Conservation (phyloP, 2,797 vertebrate genomes). For the Eidolon dupreanum region DNA sequence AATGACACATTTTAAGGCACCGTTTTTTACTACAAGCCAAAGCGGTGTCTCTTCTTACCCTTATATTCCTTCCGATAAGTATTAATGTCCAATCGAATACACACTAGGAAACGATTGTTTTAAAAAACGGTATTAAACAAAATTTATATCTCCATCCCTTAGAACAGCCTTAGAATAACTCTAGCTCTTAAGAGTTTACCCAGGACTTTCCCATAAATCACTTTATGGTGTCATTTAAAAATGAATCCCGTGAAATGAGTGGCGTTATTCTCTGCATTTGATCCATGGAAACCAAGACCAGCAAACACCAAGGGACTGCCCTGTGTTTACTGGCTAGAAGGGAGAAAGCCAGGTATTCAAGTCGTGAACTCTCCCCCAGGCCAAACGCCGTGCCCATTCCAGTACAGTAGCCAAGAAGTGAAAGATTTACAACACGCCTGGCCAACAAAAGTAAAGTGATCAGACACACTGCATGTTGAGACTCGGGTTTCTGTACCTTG, state of each 20-base stretch:
- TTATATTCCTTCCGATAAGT: neutral
- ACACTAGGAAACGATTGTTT: neutral
- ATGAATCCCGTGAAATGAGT: neutral
- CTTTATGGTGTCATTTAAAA: neutral
- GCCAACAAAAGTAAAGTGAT: neutral
- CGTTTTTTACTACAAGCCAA: neutral
- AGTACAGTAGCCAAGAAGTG: neutral
- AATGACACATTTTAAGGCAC: neutral
- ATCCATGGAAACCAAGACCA: neutral
- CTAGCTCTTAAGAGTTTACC: neutral
- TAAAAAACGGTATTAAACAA: neutral
- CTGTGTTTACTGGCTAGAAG: neutral
- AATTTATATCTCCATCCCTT: neutral
- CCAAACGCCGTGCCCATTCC: neutral
- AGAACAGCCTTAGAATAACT: neutral
- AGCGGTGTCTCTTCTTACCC: neutral
- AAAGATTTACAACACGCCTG: neutral
- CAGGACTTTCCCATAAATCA: neutral
- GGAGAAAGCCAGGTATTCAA: neutral
- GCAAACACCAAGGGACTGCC: neutral
- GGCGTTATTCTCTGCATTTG: neutral
- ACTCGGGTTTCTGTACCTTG: neutral
- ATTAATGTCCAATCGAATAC: neutral
- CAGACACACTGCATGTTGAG: neutral
- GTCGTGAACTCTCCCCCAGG: neutral